phyloP scores from a whole-genome alignment of 2,113 vertebrate species.

The Crotalus tigris region DNA sequence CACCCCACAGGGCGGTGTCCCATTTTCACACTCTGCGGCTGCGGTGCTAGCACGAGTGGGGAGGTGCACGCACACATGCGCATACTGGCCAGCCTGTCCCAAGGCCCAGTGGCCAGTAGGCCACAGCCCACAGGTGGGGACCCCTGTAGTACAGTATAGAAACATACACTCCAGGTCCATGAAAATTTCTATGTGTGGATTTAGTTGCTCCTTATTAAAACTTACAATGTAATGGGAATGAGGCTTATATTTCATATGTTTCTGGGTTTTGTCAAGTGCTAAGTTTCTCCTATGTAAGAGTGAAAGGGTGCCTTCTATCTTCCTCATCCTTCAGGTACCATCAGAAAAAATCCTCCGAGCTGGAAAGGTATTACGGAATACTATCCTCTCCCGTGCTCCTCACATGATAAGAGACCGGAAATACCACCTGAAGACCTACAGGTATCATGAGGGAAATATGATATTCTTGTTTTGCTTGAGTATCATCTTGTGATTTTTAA shows the following conservation, averaged over 20 bases:
- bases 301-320: constrained; percentile 32
- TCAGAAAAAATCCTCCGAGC: constrained; percentile 93
- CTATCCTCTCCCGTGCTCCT: constrained; percentile 86
- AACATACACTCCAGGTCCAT: background rate
- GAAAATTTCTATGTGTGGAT: background rate
- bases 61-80: too few species aligned
- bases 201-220: background rate
- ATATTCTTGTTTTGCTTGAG: background rate
- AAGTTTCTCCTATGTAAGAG: background rate
- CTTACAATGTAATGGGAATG: background rate
- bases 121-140: too few species aligned
- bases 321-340: constrained; percentile 75
- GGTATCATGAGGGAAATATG: constrained; percentile 63
- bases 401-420: constrained; percentile 99
- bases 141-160: too few species aligned
- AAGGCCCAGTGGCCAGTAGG: too few species aligned
- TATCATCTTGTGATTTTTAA: constrained; percentile 26
- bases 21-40: too few species aligned
- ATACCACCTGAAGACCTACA: constrained; percentile 95
- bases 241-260: background rate
- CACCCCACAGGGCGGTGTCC: too few species aligned
- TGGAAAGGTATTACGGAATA: constrained; percentile 86
- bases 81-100: too few species aligned
- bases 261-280: background rate
- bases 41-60: too few species aligned